Evolutionary conservation across 2,797 vertebrate species (phyloP), one percentile per base, ranked within the genome.

Genomic region (Galaxias olidus): DNA sequence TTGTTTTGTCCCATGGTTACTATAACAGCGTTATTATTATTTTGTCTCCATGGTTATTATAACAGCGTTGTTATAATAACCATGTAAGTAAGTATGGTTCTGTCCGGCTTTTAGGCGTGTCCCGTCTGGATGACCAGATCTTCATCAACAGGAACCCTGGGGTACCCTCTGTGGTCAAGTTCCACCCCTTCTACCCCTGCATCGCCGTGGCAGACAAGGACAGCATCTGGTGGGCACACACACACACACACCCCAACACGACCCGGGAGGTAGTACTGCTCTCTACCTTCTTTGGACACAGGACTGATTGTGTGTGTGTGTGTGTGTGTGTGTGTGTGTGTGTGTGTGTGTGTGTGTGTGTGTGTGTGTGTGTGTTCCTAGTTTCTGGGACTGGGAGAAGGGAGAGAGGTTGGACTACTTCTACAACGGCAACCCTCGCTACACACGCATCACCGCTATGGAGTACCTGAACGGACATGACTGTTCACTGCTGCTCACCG

Each of bases 371-470:
- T 63, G 12, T 20, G 46, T 45, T 4, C 44, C 8, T 42, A 98
- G 96, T 52, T 98, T 99, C 65, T 98, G 96, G 97, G 97, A 98
- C 87, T 98, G 97, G 97, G 97, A 98, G 86, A 98, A 96, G 61
- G 95, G 94, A 2, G 97, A 98, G 66, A 92, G 98, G 75, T 78
- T 99, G 84, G 96, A 99, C 72, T 98, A 98, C 58, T 99, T 99
- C 87, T 97, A 98, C 91, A 98, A 99, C 0, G 97, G 97, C 49
- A 99, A 99, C 83, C 97, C 97, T 1, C 94, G 96, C 0, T 98
- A 98, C 84, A 98, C 96, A 0, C 89, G 96, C 65, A 96, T 99
- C 88, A 99, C 97, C 0, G 92, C 97, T 15, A 97, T 99, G 96
- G 97, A 99, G 83, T 99, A 98, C 76, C 91, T 99, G 78, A 99